These are phyloP conservation scores for Orchesella flavescens DNA, from an alignment of 2,888 invertebrate genomes.

Conservation along the genomic window DNA sequence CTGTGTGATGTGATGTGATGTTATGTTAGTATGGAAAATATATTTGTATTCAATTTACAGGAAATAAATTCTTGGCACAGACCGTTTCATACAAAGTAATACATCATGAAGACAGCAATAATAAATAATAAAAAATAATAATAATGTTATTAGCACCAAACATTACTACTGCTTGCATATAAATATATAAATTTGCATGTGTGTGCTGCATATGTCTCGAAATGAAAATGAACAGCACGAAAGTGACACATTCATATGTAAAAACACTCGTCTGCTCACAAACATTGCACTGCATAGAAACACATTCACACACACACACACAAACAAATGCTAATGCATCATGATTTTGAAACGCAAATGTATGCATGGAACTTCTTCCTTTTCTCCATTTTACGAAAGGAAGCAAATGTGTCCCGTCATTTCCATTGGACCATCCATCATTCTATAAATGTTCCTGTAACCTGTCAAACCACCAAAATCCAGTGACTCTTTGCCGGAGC, in stretches of 20 bases:
- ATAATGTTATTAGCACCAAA: conserved; percentile 6
- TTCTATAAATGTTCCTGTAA: conserved; percentile 59
- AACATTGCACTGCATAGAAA: too few species aligned
- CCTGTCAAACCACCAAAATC: conserved; percentile 51
- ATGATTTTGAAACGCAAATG: not conserved
- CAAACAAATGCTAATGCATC: too few species aligned
- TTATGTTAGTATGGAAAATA: too few species aligned
- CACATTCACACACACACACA: too few species aligned
- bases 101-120: conserved; percentile 46
- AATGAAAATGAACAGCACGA: too few species aligned
- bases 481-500: conserved; percentile 3
- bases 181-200: too few species aligned
- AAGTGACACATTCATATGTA: too few species aligned
- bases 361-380: conserved; percentile 11
- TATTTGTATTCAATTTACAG: not conserved
- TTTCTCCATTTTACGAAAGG: conserved; percentile 22
- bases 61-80: not conserved
- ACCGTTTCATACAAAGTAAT: conserved; percentile 2
- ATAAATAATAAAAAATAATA: conserved; percentile 41
- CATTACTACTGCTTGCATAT: not conserved
- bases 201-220: too few species aligned
- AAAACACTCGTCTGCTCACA: too few species aligned
- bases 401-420: conserved; percentile 59
- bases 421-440: conserved; percentile 61
- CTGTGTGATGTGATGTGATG: too few species aligned